phyloP scores from a whole-genome alignment of 1,140 invertebrate species.

The Megalopta genalis region DNA sequence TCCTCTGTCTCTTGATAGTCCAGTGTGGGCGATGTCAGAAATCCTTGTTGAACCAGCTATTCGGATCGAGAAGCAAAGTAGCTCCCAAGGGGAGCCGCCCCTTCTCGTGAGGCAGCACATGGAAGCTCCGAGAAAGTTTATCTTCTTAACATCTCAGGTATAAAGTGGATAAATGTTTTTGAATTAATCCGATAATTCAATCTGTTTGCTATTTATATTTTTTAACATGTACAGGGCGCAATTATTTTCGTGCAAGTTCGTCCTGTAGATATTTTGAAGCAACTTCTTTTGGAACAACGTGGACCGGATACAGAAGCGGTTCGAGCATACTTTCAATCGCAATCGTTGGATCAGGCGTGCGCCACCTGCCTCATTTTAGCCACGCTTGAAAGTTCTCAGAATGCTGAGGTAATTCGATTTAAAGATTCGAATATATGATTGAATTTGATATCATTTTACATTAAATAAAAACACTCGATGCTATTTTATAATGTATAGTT shows the following conservation, averaged over 20 bases:
- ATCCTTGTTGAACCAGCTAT: slow-evolving; percentile 78
- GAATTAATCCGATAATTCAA: too few relatives aligned
- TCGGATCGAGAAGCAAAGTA: slow-evolving; percentile 73
- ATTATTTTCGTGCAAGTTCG: slow-evolving; percentile 91
- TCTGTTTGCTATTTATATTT: not conserved
- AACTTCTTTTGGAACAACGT: slow-evolving; percentile 89
- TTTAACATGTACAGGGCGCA: slow-evolving; percentile 82
- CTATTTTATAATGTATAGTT: slow-evolving; percentile 73
- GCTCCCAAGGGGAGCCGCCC: slow-evolving; percentile 81
- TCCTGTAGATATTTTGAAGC: slow-evolving; percentile 91
- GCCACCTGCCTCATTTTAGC: slow-evolving; percentile 93
- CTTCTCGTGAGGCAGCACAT: slow-evolving; percentile 88
- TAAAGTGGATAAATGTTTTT: slow-evolving; percentile 1
- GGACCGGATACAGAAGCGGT: slow-evolving; percentile 92
- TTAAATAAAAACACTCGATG: not conserved
- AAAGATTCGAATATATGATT: slow-evolving; percentile 1
- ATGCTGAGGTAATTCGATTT: slow-evolving; percentile 82
- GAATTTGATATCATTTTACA: not conserved
- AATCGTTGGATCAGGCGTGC: slow-evolving; percentile 92
- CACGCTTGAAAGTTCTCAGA: slow-evolving; percentile 85
- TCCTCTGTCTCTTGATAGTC: slow-evolving; percentile 88
- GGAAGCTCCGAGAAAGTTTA: slow-evolving; percentile 87
- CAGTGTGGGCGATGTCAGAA: slow-evolving; percentile 90
- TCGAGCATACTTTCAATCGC: slow-evolving; percentile 91
- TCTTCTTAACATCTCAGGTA: slow-evolving; percentile 91